Evolutionary conservation across 2,888 invertebrate species (phyloP), one percentile per base, ranked within the genome.

Genomic region (Limulus polyphemus): DNA sequence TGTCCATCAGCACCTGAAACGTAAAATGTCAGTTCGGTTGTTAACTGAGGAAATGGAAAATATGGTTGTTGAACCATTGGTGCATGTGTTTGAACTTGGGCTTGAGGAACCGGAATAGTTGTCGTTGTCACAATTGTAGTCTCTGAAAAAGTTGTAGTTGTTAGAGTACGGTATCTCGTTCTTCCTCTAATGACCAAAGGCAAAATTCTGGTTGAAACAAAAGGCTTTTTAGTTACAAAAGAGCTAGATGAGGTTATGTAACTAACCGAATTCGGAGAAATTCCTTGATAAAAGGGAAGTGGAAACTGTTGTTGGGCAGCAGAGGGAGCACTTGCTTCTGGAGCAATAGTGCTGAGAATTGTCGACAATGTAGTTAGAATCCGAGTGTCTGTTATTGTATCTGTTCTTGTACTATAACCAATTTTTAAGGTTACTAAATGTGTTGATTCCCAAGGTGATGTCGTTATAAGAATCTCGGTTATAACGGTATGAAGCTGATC

Each of bases 321-420:
- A 47, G 63, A 55, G 46, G 60, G 54, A n/a, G 61, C 65, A 1
- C 32, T 32, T 32, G 32, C 3, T 32, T 32, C 32, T 9, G 55
- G 50, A 1, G 58, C n/a, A 9, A 64, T 52, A 10, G 69, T 67
- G 46, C 57, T 63, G 12, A 67, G 63, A 11, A 58, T 49, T 11
- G 70, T 70, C 7, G 60, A 56, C 11, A 70, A 59, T 49, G 67
- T 67, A 17, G 69, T 70, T 49, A 70, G 52, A n/a, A 65, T 65
- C 52, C 65, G 64, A 11, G 59, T 60, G 47, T 64, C 59, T 13
- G 67, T 64, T n/a, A 69, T 13, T 16, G 69, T 70, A 49, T 70
- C 69, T 13, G 70, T 70, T 56, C 70, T 61, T 5, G 70, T 70
- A 47, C 65, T 66, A 49, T 60, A 70, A 9, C 70, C 70, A 17